These are phyloP conservation scores for Silvanus unidentatus DNA, from an alignment of 2,888 invertebrate genomes.

Conservation along the genomic window DNA sequence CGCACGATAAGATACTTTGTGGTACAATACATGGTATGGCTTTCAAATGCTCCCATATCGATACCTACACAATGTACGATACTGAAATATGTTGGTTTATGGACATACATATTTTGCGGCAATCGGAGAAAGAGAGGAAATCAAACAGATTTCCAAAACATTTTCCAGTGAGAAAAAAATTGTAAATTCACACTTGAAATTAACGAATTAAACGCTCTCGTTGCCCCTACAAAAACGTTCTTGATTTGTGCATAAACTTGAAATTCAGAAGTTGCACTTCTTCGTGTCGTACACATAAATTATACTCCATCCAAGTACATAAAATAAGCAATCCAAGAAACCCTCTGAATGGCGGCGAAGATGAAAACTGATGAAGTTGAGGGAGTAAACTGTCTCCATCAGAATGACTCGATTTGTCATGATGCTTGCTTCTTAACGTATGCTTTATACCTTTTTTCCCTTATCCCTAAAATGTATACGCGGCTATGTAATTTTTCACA, in stretches of 20 bases:
- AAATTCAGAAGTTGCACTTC: too few species aligned
- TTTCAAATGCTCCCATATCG: conserved; percentile 1
- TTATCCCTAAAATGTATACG: too few species aligned
- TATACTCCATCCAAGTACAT: not conserved
- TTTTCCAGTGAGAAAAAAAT: too few species aligned
- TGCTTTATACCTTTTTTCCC: conserved; percentile 22
- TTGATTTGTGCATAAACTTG: too few species aligned
- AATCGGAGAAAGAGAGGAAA: too few species aligned
- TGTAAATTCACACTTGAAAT: too few species aligned
- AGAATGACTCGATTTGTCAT: conserved; percentile 34
- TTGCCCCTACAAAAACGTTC: too few species aligned
- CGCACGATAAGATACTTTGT: not conserved
- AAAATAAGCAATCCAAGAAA: conserved; percentile 1
- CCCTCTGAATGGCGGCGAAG: conserved; percentile 10
- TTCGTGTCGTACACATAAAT: conserved; percentile 1
- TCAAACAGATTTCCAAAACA: too few species aligned
- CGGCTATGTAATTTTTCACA: not conserved
- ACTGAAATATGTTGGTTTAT: not conserved
- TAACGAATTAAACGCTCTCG: too few species aligned
- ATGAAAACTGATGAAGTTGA: conserved; percentile 33
- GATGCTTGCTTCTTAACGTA: conserved; percentile 26
- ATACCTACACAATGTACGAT: not conserved
- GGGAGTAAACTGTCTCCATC: conserved; percentile 31
- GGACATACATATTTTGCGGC: too few species aligned
- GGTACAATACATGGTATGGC: not conserved